These are phyloP conservation scores for Florisuga fusca DNA, from an alignment of 2,797 vertebrate species.

Conservation along the genomic window DNA sequence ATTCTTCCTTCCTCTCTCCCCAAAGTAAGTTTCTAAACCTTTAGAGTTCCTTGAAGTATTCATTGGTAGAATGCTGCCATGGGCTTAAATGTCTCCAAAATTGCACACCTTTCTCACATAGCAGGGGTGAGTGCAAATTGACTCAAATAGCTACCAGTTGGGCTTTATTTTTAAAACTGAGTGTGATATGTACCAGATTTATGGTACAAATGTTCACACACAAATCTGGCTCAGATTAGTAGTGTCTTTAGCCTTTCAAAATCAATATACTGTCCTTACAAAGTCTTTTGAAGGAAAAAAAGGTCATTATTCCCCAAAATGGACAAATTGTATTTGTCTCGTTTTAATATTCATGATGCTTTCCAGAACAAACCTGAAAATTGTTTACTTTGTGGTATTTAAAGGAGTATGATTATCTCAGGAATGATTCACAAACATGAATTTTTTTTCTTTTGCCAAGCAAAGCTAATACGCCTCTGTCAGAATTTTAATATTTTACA, in stretches of 20 bases:
- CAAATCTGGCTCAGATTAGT: slow-evolving; percentile 8
- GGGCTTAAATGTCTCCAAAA: slow-evolving; percentile 12
- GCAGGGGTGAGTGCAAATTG: slow-evolving; percentile 26
- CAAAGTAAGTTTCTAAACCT: neutral
- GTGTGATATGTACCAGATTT: slow-evolving; percentile 28
- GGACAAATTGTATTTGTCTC: neutral
- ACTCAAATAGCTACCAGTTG: slow-evolving; percentile 35
- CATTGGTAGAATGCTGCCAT: neutral
- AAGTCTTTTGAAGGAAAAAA: slow-evolving; percentile 1
- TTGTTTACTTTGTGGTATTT: slow-evolving; percentile 4
- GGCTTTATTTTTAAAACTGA: slow-evolving; percentile 58
- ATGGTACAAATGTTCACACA: slow-evolving; percentile 10
- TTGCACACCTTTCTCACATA: slow-evolving; percentile 11
- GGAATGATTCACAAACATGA: slow-evolving; percentile 43
- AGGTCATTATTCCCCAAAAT: neutral
- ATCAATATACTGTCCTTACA: neutral
- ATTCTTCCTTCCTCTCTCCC: neutral
- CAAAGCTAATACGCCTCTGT: slow-evolving; percentile 8
- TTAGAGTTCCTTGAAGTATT: neutral
- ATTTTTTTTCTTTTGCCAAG: slow-evolving; percentile 11
- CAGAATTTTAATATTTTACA: slow-evolving; percentile 33
- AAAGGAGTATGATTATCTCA: slow-evolving; percentile 6
- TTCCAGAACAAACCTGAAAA: neutral
- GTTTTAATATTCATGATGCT: slow-evolving; percentile 12
- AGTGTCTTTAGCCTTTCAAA: slow-evolving; percentile 22